phyloP scores from a whole-genome alignment of 2,113 vertebrate species.

The Gopherus evgoodei region DNA sequence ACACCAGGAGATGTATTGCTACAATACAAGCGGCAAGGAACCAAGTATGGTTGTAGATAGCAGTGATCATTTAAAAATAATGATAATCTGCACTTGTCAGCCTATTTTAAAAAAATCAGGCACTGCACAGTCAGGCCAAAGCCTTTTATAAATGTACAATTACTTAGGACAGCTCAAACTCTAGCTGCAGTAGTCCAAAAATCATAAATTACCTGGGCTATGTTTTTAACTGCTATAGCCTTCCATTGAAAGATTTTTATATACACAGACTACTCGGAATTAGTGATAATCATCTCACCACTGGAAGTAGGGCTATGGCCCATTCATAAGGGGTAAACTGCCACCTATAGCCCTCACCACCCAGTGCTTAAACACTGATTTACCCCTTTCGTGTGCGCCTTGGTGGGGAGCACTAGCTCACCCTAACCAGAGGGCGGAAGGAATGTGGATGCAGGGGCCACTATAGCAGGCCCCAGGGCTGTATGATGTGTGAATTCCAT shows the following conservation, averaged over 20 bases:
- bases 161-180: too few relatives aligned
- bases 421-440: background rate
- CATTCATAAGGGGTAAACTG: background rate
- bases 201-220: background rate
- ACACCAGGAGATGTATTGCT: background rate
- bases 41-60: background rate
- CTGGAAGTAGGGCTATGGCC: background rate
- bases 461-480: background rate
- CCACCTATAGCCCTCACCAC: background rate
- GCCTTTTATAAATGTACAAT: background rate
- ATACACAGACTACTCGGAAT: background rate
- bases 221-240: background rate
- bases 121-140: background rate
- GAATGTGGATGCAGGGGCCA: background rate
- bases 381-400: background rate
- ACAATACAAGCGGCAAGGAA: background rate
- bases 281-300: background rate
- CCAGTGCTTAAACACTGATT: background rate
- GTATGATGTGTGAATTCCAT: background rate
- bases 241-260: background rate
- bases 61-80: background rate
- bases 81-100: background rate
- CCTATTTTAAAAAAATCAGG: background rate
- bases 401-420: background rate
- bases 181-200: too few relatives aligned